A percentile compares a stretch with the other conserved stretches of the same genome.
phyloP scores from a whole-genome alignment of 1,140 invertebrate genomes.

The Pemphigus obesinymphae region DNA sequence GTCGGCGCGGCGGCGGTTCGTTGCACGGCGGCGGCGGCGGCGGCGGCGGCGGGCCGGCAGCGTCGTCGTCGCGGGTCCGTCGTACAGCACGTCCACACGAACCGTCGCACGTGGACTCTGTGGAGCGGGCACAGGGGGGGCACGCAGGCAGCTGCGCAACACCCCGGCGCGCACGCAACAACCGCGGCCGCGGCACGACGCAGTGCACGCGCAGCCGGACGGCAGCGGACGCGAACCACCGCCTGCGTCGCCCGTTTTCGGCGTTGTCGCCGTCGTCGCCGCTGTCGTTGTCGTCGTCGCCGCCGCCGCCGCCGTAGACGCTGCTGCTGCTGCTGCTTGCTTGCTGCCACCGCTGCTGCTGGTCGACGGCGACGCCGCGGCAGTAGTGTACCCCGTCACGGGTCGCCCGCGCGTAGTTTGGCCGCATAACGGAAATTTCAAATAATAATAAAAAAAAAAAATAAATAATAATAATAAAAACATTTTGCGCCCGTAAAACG shows the following conservation, averaged over 20 bases:
- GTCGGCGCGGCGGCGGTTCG: neutral
- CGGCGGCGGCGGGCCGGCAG: neutral
- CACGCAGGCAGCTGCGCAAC: slow-evolving; percentile 16
- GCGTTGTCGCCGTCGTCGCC: neutral
- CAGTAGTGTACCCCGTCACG: slow-evolving; percentile 16
- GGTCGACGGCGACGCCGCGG: neutral
- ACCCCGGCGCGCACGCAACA: slow-evolving; percentile 25
- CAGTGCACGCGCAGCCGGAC: slow-evolving; percentile 37
- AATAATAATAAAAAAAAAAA: too few species aligned
- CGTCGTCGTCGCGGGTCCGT: neutral
- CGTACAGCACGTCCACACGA: too few species aligned
- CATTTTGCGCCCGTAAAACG: too few species aligned
- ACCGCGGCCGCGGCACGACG: slow-evolving; percentile 29
- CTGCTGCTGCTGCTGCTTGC: neutral
- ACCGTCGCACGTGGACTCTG: too few species aligned
- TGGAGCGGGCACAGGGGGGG: too few species aligned
- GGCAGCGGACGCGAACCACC: slow-evolving; percentile 29
- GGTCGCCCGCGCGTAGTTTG: slow-evolving; percentile 30
- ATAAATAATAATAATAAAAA: too few species aligned
- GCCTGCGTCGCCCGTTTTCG: neutral
- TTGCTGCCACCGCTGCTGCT: neutral
- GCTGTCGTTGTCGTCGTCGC: neutral
- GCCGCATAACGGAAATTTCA: neutral
- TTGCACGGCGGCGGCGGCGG: neutral
- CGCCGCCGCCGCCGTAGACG: neutral